Evolutionary conservation across 2,113 vertebrate genomes (phyloP), one percentile per base, ranked within the genome.

Genomic region (Laterallus jamaicensis): DNA sequence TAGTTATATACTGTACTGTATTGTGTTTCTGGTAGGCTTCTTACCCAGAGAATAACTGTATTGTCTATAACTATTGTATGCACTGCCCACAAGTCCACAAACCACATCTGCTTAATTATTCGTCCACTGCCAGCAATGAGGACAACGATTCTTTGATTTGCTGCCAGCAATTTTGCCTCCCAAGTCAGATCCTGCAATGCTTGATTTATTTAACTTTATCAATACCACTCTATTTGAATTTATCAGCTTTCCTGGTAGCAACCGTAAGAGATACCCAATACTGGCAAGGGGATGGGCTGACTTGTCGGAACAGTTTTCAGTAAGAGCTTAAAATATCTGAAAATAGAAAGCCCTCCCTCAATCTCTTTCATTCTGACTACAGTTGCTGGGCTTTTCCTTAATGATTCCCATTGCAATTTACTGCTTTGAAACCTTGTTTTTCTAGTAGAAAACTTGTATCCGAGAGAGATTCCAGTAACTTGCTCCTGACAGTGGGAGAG

Each of bases 81-180:
- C 62, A 92, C 31, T 94, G 90, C 74, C 90, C 74, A 91, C 92
- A 91, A 82, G 63, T 97, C 92, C 82, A 93, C 95, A 93, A 79
- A 67, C 94, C 80, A 90, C 85, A 85, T 95, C 93, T 93, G 86
- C 92, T 95, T 96, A 94, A 95, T 96, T 96, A 95, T 94, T 97
- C 7, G 68, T 93, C 91, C 88, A 89, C 58, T 81, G 86, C 75
- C 81, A 97, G 92, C 83, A 96, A 93, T n/a, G 35, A 92, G 84
- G 92, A 97, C 88, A 95, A 87, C 22, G 63, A 82, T 69, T 92
- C 94, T 97, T 94, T 96, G 86, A 96, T 86, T 86, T 69, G 39
- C 52, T 88, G 86, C 92, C 86, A 91, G 52, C 25, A 79, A 78
- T 91, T 90, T 55, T 76, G 74, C 71, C 79, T 89, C 50, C 49